Base-by-base conservation (phyloP, 2,888 invertebrate genomes). In the Drosophila tripunctata region DNA sequence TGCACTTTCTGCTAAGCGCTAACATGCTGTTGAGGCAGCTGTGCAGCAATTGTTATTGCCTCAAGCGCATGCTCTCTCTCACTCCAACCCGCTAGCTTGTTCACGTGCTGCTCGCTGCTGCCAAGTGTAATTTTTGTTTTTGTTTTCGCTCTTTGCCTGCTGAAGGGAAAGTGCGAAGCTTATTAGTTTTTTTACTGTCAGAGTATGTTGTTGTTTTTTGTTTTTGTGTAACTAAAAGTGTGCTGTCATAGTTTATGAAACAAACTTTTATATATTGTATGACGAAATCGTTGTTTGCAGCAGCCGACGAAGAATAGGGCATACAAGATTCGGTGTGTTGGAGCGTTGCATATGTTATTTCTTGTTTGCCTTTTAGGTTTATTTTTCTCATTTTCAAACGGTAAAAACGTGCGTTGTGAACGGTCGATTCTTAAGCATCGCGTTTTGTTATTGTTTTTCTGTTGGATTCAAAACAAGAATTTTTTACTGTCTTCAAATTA, bases 51-150 rank as follows among this genome's bases (percentile, higher is more conserved):
- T 66, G 70, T 60, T 50, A 45, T 22, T 21, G 14, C 44, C 21
- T 27, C n/a, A 14, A 38, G 69, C 72, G 69, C 69, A 71, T 71
- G 72, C 70, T 67, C 72, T 44, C 72, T 44, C 14, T 4, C 51
- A 40, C 22, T 19, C 30, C 35, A 30, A 6, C n/a, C n/a, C 36
- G 8, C 24, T 41, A 21, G n/a, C 10, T 15, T 21, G 10, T 30
- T 41, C 27, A 40, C 30, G 24, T 7, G 45, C n/a, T 15, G 15
- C 12, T 31, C 35, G 47, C 33, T 15, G 14, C n/a, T n/a, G n/a
- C n/a, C n/a, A n/a, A n/a, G n/a, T n/a, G n/a, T n/a, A n/a, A n/a
- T n/a, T n/a, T n/a, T 15, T 66, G 61, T 30, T 48, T n/a, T 36
- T 72, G 55, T 38, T 66, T 36, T 38, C 61, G 31, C 45, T 52